Conservation (phyloP, 2,797 vertebrate species). For the Eremophila alpestris region DNA sequence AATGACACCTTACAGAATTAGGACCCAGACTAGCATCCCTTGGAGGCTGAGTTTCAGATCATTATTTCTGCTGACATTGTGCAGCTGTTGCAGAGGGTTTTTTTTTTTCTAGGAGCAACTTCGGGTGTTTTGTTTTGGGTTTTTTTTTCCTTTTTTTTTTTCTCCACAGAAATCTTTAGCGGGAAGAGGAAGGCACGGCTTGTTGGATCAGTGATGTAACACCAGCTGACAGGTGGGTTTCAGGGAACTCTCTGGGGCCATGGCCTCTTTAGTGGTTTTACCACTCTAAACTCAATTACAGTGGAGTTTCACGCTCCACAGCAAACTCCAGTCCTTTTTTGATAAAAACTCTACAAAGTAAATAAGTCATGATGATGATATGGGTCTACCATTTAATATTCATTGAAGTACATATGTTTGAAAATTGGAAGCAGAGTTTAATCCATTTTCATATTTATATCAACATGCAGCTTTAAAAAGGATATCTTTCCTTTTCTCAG, state of each 20-base stretch:
- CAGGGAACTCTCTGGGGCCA: slow-evolving; percentile 89
- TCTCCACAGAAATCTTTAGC: slow-evolving; percentile 72
- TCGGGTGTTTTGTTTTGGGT: slow-evolving; percentile 12
- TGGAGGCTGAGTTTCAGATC: slow-evolving; percentile 78
- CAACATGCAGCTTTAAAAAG: slow-evolving; percentile 86
- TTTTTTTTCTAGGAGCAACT: slow-evolving; percentile 65
- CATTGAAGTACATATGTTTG: slow-evolving; percentile 82
- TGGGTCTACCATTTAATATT: slow-evolving; percentile 82
- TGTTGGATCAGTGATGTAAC: slow-evolving; percentile 89
- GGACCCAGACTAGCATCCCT: slow-evolving; percentile 65
- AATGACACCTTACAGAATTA: slow-evolving; percentile 66
- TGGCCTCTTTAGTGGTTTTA: slow-evolving; percentile 83
- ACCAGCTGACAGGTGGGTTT: slow-evolving; percentile 95
- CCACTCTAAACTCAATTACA: slow-evolving; percentile 85
- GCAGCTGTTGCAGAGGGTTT: slow-evolving; percentile 80
- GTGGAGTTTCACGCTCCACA: slow-evolving; percentile 79
- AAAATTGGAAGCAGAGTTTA: slow-evolving; percentile 84
- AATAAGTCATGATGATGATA: slow-evolving; percentile 82
- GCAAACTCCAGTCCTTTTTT: slow-evolving; percentile 79
- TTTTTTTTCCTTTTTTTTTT: neutral
- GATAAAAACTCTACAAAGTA: slow-evolving; percentile 80
- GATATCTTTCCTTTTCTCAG: slow-evolving; percentile 66
- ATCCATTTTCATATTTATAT: slow-evolving; percentile 91
- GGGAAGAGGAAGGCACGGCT: slow-evolving; percentile 72
- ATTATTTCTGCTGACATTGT: slow-evolving; percentile 82